These are phyloP conservation scores for Falco columbarius DNA, from an alignment of 2,797 vertebrate species.

Conservation along the genomic window DNA sequence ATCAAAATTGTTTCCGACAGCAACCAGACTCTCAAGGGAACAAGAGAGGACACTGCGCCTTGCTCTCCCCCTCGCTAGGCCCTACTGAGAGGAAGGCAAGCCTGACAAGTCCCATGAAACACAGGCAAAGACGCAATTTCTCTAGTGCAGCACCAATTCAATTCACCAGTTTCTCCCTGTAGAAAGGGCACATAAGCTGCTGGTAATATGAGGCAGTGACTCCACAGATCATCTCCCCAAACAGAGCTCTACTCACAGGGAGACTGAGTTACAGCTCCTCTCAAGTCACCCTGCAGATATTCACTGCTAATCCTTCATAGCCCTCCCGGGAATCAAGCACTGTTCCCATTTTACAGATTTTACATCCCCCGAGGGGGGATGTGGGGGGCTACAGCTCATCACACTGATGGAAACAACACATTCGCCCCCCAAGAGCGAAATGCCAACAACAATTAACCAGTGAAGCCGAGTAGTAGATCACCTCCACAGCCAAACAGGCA, in stretches of 20 bases:
- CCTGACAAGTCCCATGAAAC: neutral
- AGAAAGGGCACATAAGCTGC: neutral
- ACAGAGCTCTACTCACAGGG: neutral
- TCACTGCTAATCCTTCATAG: neutral
- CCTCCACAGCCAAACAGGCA: neutral
- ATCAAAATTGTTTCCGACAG: neutral
- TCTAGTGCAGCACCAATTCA: neutral
- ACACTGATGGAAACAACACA: neutral
- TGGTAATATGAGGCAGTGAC: neutral
- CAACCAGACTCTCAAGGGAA: neutral
- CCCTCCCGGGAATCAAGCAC: neutral
- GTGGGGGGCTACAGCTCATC: neutral
- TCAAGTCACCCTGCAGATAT: neutral
- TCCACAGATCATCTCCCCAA: neutral
- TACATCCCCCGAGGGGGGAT: neutral
- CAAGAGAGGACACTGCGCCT: neutral
- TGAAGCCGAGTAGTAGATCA: neutral
- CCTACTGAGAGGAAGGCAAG: neutral
- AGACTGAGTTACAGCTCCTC: neutral
- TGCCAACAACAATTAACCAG: accelerated
- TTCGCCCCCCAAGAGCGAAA: neutral
- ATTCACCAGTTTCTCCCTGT: accelerated
- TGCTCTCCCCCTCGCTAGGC: neutral
- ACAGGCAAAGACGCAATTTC: neutral
- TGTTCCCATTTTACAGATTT: neutral